Evolutionary conservation across 1,140 invertebrate species (phyloP), one percentile per base, ranked within the genome.

Genomic region (Bombus waltoni): DNA sequence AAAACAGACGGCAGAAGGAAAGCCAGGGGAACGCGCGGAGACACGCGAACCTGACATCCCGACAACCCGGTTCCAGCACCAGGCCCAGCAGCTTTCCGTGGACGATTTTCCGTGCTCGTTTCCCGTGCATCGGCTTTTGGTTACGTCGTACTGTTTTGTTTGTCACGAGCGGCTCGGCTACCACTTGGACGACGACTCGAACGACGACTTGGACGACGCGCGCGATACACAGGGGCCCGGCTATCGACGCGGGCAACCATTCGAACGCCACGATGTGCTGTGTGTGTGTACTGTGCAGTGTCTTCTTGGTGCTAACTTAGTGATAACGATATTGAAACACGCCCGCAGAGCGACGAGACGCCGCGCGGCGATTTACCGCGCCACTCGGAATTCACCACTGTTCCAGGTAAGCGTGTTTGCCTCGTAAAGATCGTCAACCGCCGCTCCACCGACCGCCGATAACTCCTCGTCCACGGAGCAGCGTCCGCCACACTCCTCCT

Each of bases 221-320:
- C 78, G 42, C 28, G 38, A 28, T 44, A 28, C 47, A 71, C 35
- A 25, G 47, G 13, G 47, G 44, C 3, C 35, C 44, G 42, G 72
- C n/a, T 28, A 70, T 62, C 22, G 25, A 22, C 80, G n/a, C 87
- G 87, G 77, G 72, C 83, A 87, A 86, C 81, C 81, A 47, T 75
- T 76, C 32, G 80, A 84, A 83, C 85, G 74, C 78, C 87, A 94
- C 91, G 53, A 95, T 95, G 94, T 95, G 94, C 92, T 92, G 94
- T 95, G 94, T 95, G 92, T 94, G 94, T 95, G 88, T 93, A 94
- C 90, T 92, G 94, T 95, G 94, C 92, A 94, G 94, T 95, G 94
- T 93, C 77, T 92, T 91, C 85, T 92, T 95, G 94, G 94, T 95
- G 94, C 92, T 94, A 94, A 94, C 91, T 87, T 94, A 94, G 94